Evolutionary conservation across 2,113 vertebrate genomes (phyloP).

Genomic region (Papio anubis): DNA sequence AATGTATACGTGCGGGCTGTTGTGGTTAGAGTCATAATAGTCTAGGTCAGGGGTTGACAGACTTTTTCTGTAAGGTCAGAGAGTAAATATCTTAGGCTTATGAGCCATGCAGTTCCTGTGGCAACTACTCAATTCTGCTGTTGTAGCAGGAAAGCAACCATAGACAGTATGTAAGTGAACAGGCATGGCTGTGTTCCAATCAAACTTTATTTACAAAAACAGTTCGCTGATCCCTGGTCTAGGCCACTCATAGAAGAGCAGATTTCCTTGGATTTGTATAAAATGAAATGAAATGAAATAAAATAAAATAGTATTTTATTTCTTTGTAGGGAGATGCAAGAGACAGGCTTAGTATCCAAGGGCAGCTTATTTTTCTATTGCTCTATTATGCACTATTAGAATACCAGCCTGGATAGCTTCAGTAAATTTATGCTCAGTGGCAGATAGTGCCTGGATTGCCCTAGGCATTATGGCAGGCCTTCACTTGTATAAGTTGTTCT

Average conservation of each 20-base stretch:
- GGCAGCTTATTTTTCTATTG: not conserved
- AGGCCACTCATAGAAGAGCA: not conserved
- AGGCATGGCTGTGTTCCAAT: not conserved
- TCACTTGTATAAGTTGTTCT: not conserved
- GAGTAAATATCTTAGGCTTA: not conserved
- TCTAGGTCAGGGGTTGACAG: not conserved
- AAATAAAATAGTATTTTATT: constrained; percentile 5
- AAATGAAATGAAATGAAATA: not conserved
- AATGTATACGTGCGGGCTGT: not conserved
- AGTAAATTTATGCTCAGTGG: not conserved
- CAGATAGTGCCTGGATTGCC: not conserved
- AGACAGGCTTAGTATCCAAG: not conserved
- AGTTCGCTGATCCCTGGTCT: not conserved
- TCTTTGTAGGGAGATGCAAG: not conserved
- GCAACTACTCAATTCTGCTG: not conserved
- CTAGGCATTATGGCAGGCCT: not conserved
- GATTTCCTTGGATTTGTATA: constrained; percentile 17
- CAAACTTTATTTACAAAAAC: constrained; percentile 40
- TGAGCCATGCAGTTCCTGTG: not conserved
- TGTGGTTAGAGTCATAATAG: not conserved
- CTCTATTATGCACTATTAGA: not conserved
- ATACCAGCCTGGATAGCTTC: not conserved
- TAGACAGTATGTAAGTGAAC: not conserved
- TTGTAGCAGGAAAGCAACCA: not conserved
- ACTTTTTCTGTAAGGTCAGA: not conserved